Evolutionary conservation across 1,140 invertebrate genomes (phyloP), one percentile per base, ranked within the genome.

Genomic region (Leptinotarsa undecemlineata): DNA sequence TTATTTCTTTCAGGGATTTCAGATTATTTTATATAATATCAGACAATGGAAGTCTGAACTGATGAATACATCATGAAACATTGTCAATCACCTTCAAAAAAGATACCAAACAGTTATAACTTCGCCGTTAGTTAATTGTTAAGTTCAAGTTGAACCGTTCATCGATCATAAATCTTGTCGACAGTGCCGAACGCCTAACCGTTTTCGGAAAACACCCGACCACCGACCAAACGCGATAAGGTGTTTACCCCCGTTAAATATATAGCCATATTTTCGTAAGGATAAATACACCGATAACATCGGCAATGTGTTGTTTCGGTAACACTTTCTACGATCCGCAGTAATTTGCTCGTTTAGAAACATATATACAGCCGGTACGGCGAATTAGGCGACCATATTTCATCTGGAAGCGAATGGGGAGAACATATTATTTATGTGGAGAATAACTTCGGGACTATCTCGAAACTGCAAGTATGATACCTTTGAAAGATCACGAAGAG

Each of bases 271-370:
- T n/a, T 57, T 57, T 57, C 51, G 51, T 57, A 4, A 57, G n/a
- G 15, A 19, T 57, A 57, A 57, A 57, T 57, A 57, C 6, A 15
- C 51, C 51, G 51, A 57, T 57, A 57, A 57, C 51, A 57, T 57
- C 51, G 51, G 51, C n/a, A 15, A 57, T 57, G 51, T 57, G 51
- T 57, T 57, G 51, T 57, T 57, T 57, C 51, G 51, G 51, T 57
- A 57, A 57, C n/a, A 17, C 33, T 42, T 42, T 42, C 33, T 42
- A 8, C 33, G 33, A 42, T 42, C 33, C 33, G 33, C 51, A 19
- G 51, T 57, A 57, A 57, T 57, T 57, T 57, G 51, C 51, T 19
- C 51, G n/a, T 57, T 57, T 19, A 19, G n/a, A 57, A 57, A 57
- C 51, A 57, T 57, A 57, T 57, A 57, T 57, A 57, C 51, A 57